Evolutionary conservation across 2,113 vertebrate species (phyloP), one percentile per base, ranked within the genome.

Genomic region (Megaleporinus macrocephalus): DNA sequence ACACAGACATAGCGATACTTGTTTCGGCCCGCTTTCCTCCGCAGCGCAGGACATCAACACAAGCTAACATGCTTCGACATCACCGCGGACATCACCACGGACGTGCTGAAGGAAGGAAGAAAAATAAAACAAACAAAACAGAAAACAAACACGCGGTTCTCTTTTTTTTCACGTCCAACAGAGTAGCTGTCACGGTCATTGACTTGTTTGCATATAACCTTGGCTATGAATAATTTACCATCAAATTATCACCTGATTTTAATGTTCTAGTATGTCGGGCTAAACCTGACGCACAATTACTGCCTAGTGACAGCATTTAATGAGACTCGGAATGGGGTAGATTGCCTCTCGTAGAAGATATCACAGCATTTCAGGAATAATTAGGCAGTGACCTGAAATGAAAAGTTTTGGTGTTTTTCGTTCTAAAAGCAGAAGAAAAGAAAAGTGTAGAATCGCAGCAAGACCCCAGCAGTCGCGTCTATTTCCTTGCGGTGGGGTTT

Each of bases 151-250:
- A 20, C 22, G 13, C 30, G 12, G 22, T 36, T 20, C 53, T 33
- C 11, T 33, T 33, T 33, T 30, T 30, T 62, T 76, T 24, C 51
- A 59, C 33, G 11, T 44, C 63, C 13, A 36, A 47, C 33, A 47
- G n/a, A n/a, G 73, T 26, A 68, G 72, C 72, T 47, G 62, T 55
- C 79, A 74, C 70, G 62, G 44, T 53, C 47, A 27, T 49, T 5
- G 26, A 70, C 73, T 61, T 57, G 62, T 49, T 82, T 82, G 73
- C 80, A 82, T 70, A 76, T 33, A 76, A 74, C 33, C 20, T 15
- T 20, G 5, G 12, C 33, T 75, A 65, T 73, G 47, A 81, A 81
- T 76, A 57, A 81, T 76, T 74, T 59, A 69, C 63, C 49, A 47
- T 81, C 62, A n/a, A 57, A 74, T 68, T 66, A 55, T 57, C 47